Percentiles rank a stretch among this genome's conserved stretches.
phyloP scores from a whole-genome alignment of 2,113 vertebrate genomes.

The Anolis carolinensis region DNA sequence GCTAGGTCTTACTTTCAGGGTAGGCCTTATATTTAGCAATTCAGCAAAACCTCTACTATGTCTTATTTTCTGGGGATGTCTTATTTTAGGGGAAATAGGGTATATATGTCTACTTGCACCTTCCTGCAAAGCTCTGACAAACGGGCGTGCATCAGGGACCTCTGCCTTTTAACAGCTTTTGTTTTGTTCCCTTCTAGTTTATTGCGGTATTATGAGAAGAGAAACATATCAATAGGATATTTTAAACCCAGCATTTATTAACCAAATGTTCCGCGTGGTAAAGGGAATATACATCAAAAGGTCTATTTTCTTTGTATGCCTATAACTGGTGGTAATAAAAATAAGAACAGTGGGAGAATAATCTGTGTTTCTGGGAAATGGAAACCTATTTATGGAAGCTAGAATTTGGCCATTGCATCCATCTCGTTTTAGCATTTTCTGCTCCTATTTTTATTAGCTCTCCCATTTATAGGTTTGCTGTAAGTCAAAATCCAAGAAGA shows the following conservation, averaged over 20 bases:
- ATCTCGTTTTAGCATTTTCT: not conserved
- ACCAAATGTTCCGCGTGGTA: not conserved
- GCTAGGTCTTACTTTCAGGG: too few relatives aligned
- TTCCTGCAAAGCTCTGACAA: not conserved
- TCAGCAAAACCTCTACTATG: too few relatives aligned
- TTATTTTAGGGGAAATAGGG: too few relatives aligned
- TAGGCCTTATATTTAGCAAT: too few relatives aligned
- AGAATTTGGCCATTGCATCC: not conserved
- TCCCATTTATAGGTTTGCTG: not conserved
- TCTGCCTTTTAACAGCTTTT: not conserved
- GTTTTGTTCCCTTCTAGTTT: not conserved
- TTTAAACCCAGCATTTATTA: not conserved
- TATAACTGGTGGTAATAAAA: not conserved
- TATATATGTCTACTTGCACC: not conserved
- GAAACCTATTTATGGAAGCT: not conserved
- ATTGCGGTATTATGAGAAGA: too few relatives aligned
- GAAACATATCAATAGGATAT: not conserved
- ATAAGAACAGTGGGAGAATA: not conserved
- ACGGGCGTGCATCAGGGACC: not conserved
- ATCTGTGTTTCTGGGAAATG: not conserved
- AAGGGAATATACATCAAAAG: not conserved
- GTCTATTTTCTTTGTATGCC: not conserved
- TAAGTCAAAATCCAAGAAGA: too few relatives aligned
- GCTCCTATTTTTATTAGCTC: not conserved
- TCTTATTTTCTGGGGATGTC: too few relatives aligned